phyloP scores from a whole-genome alignment of 64 coral and sea anemone species.

The Stichodactyla helianthus region DNA sequence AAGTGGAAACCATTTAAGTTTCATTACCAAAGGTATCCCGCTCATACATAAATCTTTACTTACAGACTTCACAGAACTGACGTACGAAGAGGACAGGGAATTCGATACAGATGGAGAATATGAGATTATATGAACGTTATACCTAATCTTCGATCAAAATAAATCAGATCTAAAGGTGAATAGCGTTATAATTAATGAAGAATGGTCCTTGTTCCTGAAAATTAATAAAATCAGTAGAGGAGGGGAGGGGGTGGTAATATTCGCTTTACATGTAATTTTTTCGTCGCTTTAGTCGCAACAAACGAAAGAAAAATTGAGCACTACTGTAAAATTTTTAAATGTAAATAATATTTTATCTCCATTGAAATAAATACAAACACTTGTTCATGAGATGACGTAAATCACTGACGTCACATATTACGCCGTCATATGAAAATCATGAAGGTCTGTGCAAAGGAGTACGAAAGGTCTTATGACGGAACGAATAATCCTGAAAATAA shows the following conservation, averaged over 20 bases:
- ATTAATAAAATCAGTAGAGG: background rate
- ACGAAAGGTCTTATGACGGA: too few species aligned
- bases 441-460: too few species aligned
- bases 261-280: too few species aligned
- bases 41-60: background rate
- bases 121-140: conserved; percentile 37
- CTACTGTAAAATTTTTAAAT: background rate
- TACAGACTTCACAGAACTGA: conserved; percentile 82
- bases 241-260: background rate
- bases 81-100: conserved; percentile 64
- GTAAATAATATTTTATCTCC: background rate
- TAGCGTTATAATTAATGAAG: too few species aligned
- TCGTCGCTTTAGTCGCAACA: background rate
- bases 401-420: background rate
- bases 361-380: background rate
- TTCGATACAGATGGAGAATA: conserved; percentile 89
- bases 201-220: background rate
- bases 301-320: background rate
- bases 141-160: background rate
- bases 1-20: background rate
- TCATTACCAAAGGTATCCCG: background rate
- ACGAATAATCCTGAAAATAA: too few species aligned
- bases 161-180: background rate
- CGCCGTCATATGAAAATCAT: too few species aligned
- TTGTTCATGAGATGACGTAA: background rate